Conservation (phyloP, 1,140 invertebrate genomes). For the Pseudomyrmex concolor region DNA sequence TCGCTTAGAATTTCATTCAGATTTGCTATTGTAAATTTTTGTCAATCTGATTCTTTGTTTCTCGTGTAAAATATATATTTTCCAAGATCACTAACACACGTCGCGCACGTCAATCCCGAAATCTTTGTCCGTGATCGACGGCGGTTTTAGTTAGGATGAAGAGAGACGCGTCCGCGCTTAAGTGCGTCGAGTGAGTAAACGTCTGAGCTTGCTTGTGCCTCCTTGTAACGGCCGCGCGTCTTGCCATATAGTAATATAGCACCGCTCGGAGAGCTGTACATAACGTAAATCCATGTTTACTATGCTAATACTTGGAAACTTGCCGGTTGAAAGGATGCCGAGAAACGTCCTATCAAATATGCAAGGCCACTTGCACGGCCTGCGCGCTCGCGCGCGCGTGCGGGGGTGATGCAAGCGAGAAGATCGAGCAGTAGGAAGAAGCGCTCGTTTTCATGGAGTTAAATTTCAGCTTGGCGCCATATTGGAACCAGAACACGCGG, state of each 20-base stretch:
- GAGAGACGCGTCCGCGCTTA: slow-evolving; percentile 64
- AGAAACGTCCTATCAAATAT: slow-evolving; percentile 81
- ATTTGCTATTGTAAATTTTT: too few relatives aligned
- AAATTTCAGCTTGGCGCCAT: slow-evolving; percentile 31
- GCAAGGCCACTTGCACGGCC: slow-evolving; percentile 77
- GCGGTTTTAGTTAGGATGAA: slow-evolving; percentile 59
- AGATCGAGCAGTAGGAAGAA: slow-evolving; percentile 44
- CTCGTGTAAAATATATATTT: neutral
- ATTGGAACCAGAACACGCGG: slow-evolving; percentile 40
- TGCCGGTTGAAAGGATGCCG: slow-evolving; percentile 80
- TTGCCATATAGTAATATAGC: slow-evolving; percentile 63
- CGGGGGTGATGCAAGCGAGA: neutral
- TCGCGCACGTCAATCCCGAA: neutral
- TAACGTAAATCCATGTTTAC: slow-evolving; percentile 83
- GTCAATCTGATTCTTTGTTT: too few relatives aligned
- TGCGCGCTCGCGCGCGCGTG: slow-evolving; percentile 8
- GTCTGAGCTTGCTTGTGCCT: slow-evolving; percentile 67
- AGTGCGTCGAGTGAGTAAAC: slow-evolving; percentile 75
- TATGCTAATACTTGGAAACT: slow-evolving; percentile 82
- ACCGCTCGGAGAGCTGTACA: slow-evolving; percentile 54
- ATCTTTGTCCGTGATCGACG: slow-evolving; percentile 56
- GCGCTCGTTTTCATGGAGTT: slow-evolving; percentile 61
- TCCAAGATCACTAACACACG: neutral
- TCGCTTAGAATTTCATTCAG: too few relatives aligned
- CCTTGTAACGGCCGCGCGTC: slow-evolving; percentile 63